Base-by-base conservation (phyloP, 2,797 vertebrate species). In the Taenioides sp. region DNA sequence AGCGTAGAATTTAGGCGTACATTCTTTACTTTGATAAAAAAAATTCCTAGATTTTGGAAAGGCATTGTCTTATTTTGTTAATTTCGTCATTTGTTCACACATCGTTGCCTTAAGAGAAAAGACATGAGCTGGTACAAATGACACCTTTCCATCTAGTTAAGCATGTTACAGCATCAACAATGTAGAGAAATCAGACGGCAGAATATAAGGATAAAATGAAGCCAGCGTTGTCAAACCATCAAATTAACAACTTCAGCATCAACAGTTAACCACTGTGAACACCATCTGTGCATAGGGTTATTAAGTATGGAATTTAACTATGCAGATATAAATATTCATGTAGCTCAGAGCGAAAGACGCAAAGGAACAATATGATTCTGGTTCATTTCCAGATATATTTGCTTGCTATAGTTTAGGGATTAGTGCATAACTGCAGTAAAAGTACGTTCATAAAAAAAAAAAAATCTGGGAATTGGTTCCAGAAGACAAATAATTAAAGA, bases 241-340 rank as follows among this genome's bases (percentile, higher is more conserved):
- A 58, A 58, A 65, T 55, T 20, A 34, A 27, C n/a, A 7, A 18
- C 22, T 47, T 16, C 11, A 3, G 50, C 50, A 52, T 17, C 40
- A 16, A 23, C 43, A 25, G 6, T 14, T 10, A 6, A 62, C 31
- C 18, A 37, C 28, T 37, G 31, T 37, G 31, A 31, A 31, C 34
- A 63, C 18, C 34, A 28, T 25, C 12, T 9, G 12, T 16, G 28
- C 18, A 31, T 20, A 28, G 28, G 18, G 7, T 37, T 62, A 60
- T 16, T 18, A 34, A 62, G 3, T 62, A 31, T n/a, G 28, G 28
- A 18, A 37, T 62, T 34, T 37, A 37, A 62, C 34, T 37, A 62
- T 37, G 60, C 60, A 62, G 28, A n/a, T 31, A 62, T 62, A 62
- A 62, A 62, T 62, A 62, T 62, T 62, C 31, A 62, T 62, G 28